Evolutionary conservation across 2,888 invertebrate genomes (phyloP).

Genomic region (Drosophila prostipennis): DNA sequence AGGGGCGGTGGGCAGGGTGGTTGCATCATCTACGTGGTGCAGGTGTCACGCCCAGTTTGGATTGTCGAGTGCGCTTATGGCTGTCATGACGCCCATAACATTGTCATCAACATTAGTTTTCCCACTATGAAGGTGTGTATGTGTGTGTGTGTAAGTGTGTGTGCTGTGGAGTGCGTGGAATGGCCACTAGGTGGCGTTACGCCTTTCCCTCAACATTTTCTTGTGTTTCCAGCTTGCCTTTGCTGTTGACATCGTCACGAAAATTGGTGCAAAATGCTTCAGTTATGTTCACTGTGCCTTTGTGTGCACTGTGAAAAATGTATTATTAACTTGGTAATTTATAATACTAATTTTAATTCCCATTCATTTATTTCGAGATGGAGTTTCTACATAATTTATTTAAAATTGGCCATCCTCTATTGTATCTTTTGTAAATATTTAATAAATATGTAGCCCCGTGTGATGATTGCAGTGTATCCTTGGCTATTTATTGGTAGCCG

Average conservation of each 20-base stretch:
- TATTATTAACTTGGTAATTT: no score
- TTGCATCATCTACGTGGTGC: slow-evolving; percentile 45
- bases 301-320: slow-evolving; percentile 13
- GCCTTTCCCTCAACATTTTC: slow-evolving; percentile 36
- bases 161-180: slow-evolving; percentile 22
- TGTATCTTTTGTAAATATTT: no score
- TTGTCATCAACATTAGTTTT: slow-evolving; percentile 81
- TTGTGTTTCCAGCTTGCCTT: slow-evolving; percentile 26
- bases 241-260: slow-evolving; percentile 73
- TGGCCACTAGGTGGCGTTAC: slow-evolving; percentile 50
- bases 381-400: no score
- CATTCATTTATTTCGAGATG: no score
- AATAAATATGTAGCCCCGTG: neutral
- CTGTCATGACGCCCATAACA: slow-evolving; percentile 81
- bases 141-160: neutral
- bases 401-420: no score
- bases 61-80: slow-evolving; percentile 79
- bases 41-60: slow-evolving; percentile 47
- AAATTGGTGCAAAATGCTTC: slow-evolving; percentile 79
- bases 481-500: slow-evolving; percentile 58
- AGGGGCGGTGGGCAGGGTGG: slow-evolving; percentile 1
- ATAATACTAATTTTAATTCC: no score
- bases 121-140: neutral
- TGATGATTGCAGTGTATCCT: neutral
- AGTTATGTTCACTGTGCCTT: slow-evolving; percentile 35